phyloP scores from a whole-genome alignment of 2,797 vertebrate species.

The Bovichtus variegatus region DNA sequence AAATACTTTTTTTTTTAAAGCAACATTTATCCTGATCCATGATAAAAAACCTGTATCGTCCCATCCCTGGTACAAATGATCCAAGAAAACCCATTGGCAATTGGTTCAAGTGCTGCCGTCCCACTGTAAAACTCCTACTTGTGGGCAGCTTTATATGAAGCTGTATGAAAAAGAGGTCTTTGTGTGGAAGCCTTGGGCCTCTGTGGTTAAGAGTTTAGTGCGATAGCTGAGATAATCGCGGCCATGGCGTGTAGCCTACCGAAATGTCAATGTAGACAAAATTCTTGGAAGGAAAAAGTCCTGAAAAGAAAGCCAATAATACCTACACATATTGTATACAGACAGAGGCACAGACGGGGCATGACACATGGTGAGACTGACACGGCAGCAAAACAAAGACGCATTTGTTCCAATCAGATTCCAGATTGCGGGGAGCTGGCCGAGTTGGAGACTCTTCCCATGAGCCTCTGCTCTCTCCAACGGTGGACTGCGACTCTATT shows the following conservation, averaged over 20 bases:
- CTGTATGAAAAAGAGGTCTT: slow-evolving; percentile 33
- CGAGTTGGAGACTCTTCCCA: slow-evolving; percentile 44
- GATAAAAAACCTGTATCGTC: too few species aligned
- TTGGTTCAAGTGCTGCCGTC: not conserved
- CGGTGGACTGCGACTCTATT: slow-evolving; percentile 14
- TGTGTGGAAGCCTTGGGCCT: slow-evolving; percentile 17
- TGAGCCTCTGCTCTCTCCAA: slow-evolving; percentile 53
- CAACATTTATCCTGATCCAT: too few species aligned
- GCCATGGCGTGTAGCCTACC: not conserved
- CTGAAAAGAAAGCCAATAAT: slow-evolving; percentile 2
- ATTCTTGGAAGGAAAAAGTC: not conserved
- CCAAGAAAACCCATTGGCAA: not conserved
- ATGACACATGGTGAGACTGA: slow-evolving; percentile 35
- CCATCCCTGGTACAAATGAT: not conserved
- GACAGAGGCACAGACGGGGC: slow-evolving; percentile 19
- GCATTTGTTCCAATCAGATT: slow-evolving; percentile 64
- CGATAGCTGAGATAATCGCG: not conserved
- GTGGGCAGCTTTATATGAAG: slow-evolving; percentile 37
- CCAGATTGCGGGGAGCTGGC: slow-evolving; percentile 46
- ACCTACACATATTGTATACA: not conserved
- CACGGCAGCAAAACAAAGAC: slow-evolving; percentile 66
- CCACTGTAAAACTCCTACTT: not conserved
- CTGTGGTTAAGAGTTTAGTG: slow-evolving; percentile 23
- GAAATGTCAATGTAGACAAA: not conserved
- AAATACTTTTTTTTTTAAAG: too few species aligned